Evolutionary conservation across 2,888 invertebrate genomes (phyloP), one percentile per base, ranked within the genome.

Genomic region (Athetis lepigone): DNA sequence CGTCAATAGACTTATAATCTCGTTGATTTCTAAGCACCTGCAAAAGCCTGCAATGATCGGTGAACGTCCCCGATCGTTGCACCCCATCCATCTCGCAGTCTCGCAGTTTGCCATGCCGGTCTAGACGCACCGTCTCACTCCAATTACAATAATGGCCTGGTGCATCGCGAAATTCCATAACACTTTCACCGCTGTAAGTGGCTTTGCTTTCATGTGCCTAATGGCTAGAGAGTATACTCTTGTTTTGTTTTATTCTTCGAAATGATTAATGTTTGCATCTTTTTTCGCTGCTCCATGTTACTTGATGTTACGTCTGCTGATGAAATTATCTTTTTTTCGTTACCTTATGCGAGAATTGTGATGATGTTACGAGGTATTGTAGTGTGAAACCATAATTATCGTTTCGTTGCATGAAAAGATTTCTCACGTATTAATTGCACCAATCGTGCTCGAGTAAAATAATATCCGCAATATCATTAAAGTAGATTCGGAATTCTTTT

Each of bases 91-190:
- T 68, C 71, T 67, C 27, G 47, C 46, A 29, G 75, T 18, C n/a
- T n/a, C n/a, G n/a, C n/a, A 29, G 67, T 54, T 21, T 67, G 49
- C 70, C 58, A 58, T 58, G 59, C 58, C 47, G 57, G 83, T 84
- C 81, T 81, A 80, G 85, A 80, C 83, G 72, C 69, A 75, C 70
- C 85, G 90, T 90, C 89, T 88, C 90, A 92, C 88, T 92, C 91
- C 87, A 90, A 88, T 92, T 92, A 85, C 87, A 80, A 81, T 89
- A 87, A 88, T 87, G 77, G 83, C 75, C 78, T 82, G 87, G 87
- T 88, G 88, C 89, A 90, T 91, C 90, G 88, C 88, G 74, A 85
- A 90, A 88, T 90, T 88, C 91, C 86, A 89, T 89, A 87, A 81
- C 86, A 92, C 92, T 92, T 92, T 92, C 92, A 90, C 92, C 86